Evolutionary conservation across 2,113 vertebrate species (phyloP).

Genomic region (Caranx ignobilis): DNA sequence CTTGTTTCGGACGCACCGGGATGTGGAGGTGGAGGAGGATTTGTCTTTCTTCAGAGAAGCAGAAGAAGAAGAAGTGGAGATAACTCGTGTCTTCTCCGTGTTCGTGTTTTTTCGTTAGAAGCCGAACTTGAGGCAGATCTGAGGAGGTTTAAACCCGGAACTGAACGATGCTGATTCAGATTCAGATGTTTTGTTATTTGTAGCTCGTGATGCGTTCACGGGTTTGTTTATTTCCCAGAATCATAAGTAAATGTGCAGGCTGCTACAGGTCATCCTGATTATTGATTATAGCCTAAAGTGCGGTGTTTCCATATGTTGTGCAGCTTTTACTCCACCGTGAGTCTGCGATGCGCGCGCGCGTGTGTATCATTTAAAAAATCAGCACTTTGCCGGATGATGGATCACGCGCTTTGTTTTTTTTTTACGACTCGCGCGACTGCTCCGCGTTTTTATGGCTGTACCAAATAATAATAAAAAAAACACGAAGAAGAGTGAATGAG

Average conservation of each 20-base stretch:
- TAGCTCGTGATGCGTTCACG: not conserved
- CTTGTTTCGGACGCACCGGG: slow-evolving; percentile 28
- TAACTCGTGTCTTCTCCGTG: slow-evolving; percentile 23
- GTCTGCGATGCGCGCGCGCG: slow-evolving; percentile 72
- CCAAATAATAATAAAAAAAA: slow-evolving; percentile 83
- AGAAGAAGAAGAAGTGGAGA: slow-evolving; percentile 52
- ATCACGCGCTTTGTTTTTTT: slow-evolving; percentile 88
- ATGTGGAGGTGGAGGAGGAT: slow-evolving; percentile 42
- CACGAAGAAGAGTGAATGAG: slow-evolving; percentile 85
- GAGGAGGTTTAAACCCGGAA: slow-evolving; percentile 10
- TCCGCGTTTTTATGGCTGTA: slow-evolving; percentile 92
- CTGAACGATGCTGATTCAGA: slow-evolving; percentile 19
- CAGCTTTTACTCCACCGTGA: not conserved
- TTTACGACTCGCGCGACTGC: slow-evolving; percentile 94
- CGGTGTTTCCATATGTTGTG: not conserved
- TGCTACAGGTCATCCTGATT: not conserved
- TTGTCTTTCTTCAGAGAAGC: slow-evolving; percentile 18
- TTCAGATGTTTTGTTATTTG: slow-evolving; percentile 13
- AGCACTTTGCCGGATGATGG: slow-evolving; percentile 89
- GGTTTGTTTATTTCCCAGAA: slow-evolving; percentile 38
- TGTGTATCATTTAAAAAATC: slow-evolving; percentile 88
- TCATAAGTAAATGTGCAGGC: not conserved
- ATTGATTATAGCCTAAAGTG: not conserved
- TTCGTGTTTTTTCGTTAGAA: slow-evolving; percentile 16
- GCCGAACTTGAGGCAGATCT: slow-evolving; percentile 44